Evolutionary conservation across 2,888 invertebrate species (phyloP).

Genomic region (Athalia rosae): DNA sequence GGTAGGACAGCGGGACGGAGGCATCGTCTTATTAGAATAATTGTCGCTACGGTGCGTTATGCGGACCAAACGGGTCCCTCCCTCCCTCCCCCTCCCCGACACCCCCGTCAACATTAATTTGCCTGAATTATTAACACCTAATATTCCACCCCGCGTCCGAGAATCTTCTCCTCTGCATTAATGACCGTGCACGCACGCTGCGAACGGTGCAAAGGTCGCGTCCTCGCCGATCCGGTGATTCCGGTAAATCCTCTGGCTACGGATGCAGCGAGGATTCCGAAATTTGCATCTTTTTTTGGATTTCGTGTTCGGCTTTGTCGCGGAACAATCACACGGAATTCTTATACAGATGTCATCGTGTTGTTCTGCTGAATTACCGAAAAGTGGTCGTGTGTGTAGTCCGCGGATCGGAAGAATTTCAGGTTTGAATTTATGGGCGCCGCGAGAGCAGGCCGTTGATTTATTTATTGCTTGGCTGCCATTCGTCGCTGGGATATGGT

Average conservation of each 20-base stretch:
- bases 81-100: constrained; percentile 3
- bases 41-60: constrained; percentile 55
- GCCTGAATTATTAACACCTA: constrained; percentile 41
- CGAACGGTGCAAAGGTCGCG: constrained; percentile 5
- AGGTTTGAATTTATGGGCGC: too few species aligned
- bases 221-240: not conserved
- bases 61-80: not conserved
- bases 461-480: too few species aligned
- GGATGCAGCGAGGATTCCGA: too few species aligned
- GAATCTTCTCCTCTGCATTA: not conserved
- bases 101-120: constrained; percentile 60
- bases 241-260: not conserved
- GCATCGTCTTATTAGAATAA: constrained; percentile 59
- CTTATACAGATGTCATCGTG: too few species aligned
- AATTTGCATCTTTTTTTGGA: too few species aligned
- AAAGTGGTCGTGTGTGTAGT: too few species aligned
- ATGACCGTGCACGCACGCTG: not conserved
- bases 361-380: too few species aligned
- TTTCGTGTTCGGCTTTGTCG: too few species aligned
- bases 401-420: too few species aligned
- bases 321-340: too few species aligned
- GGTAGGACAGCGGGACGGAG: constrained; percentile 14
- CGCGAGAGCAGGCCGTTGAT: too few species aligned
- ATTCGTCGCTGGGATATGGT: too few species aligned
- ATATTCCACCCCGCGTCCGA: constrained; percentile 4